Conservation (phyloP, 1,140 invertebrate species). For the Araneus ventricosus region DNA sequence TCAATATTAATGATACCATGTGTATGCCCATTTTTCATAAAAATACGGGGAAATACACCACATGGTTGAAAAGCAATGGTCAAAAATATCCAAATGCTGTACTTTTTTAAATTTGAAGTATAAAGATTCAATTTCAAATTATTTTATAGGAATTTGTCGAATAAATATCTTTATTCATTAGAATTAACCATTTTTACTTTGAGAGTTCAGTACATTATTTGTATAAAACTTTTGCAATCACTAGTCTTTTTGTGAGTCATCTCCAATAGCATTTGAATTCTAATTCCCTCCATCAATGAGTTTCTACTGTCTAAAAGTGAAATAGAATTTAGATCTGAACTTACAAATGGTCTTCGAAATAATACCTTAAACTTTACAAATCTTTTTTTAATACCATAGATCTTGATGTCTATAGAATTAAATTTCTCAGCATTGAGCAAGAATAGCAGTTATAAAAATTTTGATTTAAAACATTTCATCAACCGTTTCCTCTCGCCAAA, state of each 20-base stretch:
- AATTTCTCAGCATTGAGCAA: neutral
- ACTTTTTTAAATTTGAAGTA: constrained; percentile 14
- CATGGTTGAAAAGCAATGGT: constrained; percentile 31
- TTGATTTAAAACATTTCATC: neutral
- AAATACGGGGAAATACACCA: constrained; percentile 36
- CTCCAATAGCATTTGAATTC: neutral
- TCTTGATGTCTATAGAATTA: neutral
- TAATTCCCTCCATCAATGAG: neutral
- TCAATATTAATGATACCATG: constrained; percentile 8
- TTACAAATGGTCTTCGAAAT: neutral
- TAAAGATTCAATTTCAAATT: neutral
- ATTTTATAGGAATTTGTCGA: neutral
- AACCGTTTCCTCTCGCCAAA: no score
- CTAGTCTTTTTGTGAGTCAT: neutral
- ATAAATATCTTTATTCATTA: neutral
- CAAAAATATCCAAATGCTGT: constrained; percentile 19
- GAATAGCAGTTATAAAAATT: constrained; percentile 21
- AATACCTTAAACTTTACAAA: no score
- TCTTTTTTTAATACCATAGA: no score
- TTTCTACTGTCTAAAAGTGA: constrained; percentile 2
- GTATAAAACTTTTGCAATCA: constrained; percentile 18
- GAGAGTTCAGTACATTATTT: neutral
- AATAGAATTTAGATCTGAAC: neutral
- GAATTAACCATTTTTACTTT: neutral
- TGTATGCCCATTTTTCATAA: constrained; percentile 24